Evolutionary conservation across 2,113 vertebrate genomes (phyloP).

Genomic region (Nibea coibor): DNA sequence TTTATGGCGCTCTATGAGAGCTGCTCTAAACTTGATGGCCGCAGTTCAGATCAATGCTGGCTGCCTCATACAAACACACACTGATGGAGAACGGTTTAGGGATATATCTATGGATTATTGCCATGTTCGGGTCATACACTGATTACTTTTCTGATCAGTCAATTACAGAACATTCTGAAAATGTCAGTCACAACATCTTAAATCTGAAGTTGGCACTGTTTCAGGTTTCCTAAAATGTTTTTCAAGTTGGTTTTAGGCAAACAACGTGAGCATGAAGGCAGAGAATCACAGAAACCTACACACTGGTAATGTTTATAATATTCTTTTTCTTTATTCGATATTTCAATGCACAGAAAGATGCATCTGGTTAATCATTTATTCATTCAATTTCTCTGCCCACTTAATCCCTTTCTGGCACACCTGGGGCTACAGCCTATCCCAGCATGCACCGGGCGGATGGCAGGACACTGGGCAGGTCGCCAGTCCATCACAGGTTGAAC

Average conservation of each 20-base stretch:
- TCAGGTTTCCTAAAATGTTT: background rate
- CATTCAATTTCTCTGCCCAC: conserved; percentile 54
- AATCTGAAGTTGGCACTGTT: background rate
- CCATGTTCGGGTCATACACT: background rate
- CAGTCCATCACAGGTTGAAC: conserved; percentile 62
- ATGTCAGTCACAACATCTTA: background rate
- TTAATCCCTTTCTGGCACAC: conserved; percentile 57
- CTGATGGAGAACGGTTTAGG: background rate
- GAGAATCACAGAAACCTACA: background rate
- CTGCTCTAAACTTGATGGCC: background rate
- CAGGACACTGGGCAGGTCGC: conserved; percentile 65
- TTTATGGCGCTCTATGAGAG: background rate
- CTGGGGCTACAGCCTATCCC: conserved; percentile 65
- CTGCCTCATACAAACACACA: background rate
- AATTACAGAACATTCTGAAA: background rate
- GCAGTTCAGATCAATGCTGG: background rate
- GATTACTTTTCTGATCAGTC: background rate
- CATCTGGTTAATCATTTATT: conserved; percentile 40
- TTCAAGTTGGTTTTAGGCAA: background rate
- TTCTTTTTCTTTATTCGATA: conserved; percentile 20
- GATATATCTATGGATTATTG: background rate
- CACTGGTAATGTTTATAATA: background rate
- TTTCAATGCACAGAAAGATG: conserved; percentile 15
- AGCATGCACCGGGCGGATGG: conserved; percentile 65
- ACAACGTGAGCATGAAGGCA: background rate